A percentile compares a stretch with the other conserved stretches of the same genome.
Evolutionary conservation across 2,113 vertebrate species (phyloP).

Genomic region (Scalopus aquaticus): DNA sequence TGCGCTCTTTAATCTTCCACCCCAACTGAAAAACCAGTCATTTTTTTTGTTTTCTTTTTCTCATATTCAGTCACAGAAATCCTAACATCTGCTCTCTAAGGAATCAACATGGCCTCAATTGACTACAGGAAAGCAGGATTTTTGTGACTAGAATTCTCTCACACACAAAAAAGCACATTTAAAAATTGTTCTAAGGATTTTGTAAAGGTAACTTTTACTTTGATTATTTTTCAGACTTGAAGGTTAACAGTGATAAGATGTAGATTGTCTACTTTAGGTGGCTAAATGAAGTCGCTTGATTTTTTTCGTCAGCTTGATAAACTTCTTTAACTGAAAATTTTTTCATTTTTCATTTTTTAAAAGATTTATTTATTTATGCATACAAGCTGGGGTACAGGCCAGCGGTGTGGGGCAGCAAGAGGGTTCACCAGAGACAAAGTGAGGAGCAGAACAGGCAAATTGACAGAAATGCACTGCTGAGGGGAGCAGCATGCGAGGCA

Average conservation of each 20-base stretch:
- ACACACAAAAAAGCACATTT: background rate
- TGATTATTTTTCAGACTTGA: background rate
- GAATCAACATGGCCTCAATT: background rate
- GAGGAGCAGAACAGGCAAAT: no score
- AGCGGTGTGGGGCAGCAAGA: no score
- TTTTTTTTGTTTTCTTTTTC: slow-evolving; percentile 21
- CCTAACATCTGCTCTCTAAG: background rate
- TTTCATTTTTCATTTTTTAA: slow-evolving; percentile 23
- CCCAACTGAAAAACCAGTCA: background rate
- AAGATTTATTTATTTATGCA: no score
- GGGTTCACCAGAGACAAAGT: no score
- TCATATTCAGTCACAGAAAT: background rate
- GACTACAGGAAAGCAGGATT: background rate
- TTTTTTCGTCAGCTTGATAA: background rate
- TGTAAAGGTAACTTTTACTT: background rate
- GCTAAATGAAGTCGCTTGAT: background rate
- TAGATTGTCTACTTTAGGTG: background rate
- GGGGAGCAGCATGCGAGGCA: no score
- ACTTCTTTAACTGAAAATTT: background rate
- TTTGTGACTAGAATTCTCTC: background rate
- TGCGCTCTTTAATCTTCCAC: background rate
- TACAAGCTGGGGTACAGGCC: no score
- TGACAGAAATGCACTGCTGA: no score
- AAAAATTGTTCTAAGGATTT: slow-evolving; percentile 7
- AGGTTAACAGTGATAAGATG: background rate